phyloP scores from a whole-genome alignment of 92 coral and sea anemone genomes.

The Umimayanthus chanpuru region DNA sequence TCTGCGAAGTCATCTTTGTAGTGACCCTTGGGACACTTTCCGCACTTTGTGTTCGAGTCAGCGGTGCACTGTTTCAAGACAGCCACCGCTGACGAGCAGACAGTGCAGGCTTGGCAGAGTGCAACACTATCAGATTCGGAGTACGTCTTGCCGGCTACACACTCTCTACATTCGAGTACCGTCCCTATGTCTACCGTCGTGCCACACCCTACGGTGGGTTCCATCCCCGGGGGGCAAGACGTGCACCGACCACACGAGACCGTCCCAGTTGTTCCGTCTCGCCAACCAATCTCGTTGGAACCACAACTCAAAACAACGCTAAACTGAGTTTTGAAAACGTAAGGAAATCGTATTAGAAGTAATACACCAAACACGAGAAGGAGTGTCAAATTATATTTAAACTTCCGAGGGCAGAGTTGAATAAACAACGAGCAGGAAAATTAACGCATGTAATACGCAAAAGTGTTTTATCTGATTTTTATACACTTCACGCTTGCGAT shows the following conservation, averaged over 20 bases:
- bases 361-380: not conserved
- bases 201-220: slow-evolving; percentile 26
- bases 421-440: not conserved
- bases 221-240: slow-evolving; percentile 28
- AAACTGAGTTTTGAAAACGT: not conserved
- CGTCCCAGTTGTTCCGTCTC: not conserved
- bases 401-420: not conserved
- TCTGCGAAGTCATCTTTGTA: slow-evolving; percentile 17
- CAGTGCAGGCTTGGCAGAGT: slow-evolving; percentile 15
- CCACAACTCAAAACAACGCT: not conserved
- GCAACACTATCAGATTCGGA: slow-evolving; percentile 26
- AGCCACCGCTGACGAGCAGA: slow-evolving; percentile 6
- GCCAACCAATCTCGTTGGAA: slow-evolving; percentile 27
- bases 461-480: too few relatives aligned
- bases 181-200: slow-evolving; percentile 17
- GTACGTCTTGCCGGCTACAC: slow-evolving; percentile 1
- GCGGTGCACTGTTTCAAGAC: not conserved
- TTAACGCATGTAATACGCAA: too few relatives aligned
- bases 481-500: too few relatives aligned
- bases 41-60: slow-evolving; percentile 27
- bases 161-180: not conserved
- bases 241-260: not conserved
- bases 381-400: not conserved
- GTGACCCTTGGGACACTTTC: slow-evolving; percentile 18
- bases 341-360: not conserved